These are phyloP conservation scores for Heliocidaris tuberculata DNA, from an alignment of 35 echinoderm and acorn worm genomes.

Conservation along the genomic window DNA sequence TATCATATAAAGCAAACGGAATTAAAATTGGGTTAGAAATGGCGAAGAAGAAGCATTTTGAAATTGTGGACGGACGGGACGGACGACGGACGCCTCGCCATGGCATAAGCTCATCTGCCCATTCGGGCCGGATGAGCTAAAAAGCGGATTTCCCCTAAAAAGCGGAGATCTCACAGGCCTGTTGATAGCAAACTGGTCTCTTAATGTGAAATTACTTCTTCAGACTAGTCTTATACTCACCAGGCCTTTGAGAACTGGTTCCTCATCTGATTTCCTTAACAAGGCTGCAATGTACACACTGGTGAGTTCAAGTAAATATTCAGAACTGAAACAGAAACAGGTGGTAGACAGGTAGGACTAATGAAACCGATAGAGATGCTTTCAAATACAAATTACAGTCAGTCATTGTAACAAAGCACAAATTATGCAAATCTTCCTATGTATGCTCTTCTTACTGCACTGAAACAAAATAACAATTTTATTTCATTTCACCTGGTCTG, in stretches of 20 bases:
- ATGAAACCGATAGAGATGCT: not conserved
- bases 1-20: no score
- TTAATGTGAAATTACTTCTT: not conserved
- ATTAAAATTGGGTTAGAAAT: no score
- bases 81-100: no score
- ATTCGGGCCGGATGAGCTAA: no score
- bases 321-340: constrained; percentile 39
- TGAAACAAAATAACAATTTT: not conserved
- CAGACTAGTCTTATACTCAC: constrained; percentile 46
- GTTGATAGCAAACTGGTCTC: not conserved
- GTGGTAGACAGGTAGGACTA: not conserved
- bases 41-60: no score
- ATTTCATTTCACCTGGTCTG: no score
- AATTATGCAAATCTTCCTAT: not conserved
- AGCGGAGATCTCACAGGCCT: no score
- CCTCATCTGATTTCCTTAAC: constrained; percentile 58
- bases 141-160: no score
- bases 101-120: no score
- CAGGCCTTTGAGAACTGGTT: constrained; percentile 64
- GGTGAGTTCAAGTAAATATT: constrained; percentile 53
- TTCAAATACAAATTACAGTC: not conserved
- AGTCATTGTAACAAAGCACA: not conserved
- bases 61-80: no score
- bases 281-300: constrained; percentile 56
- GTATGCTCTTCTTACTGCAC: not conserved